Base-by-base conservation (phyloP, 2,888 invertebrate species). In the Oxycera nigricornis region DNA sequence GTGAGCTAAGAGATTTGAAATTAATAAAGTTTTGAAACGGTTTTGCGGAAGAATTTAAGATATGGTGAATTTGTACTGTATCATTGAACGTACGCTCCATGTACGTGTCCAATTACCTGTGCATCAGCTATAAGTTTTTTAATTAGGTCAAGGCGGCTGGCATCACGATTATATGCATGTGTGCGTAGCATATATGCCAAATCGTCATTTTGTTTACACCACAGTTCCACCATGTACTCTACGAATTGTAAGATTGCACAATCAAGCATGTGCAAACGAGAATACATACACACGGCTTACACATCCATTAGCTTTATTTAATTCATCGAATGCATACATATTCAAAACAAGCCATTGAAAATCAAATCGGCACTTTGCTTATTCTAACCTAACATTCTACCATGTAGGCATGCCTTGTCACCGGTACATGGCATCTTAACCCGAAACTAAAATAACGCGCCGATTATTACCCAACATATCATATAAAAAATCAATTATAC, bases 41-140 rank as follows among this genome's bases (percentile, higher is more conserved):
- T n/a, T n/a, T n/a, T n/a, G n/a, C n/a, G n/a, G n/a, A n/a, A n/a
- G n/a, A n/a, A n/a, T n/a, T n/a, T n/a, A n/a, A n/a, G n/a, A n/a
- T n/a, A n/a, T n/a, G n/a, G n/a, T n/a, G n/a, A n/a, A n/a, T n/a
- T n/a, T n/a, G n/a, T n/a, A n/a, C n/a, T n/a, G n/a, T n/a, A n/a
- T n/a, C 46, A 46, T 70, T 70, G 55, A 70, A 55, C 70, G 52
- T 22, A 30, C 70, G 52, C 70, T 55, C 70, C 70, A 70, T 70
- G 70, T 70, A 70, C 52, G 11, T 14, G 52, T 20, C 31, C 22
- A 52, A 70, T 55, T 28, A 30, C 20, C 24, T 11, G n/a, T 28
- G 2, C 14, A 52, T 52, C 24, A 46, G 28, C 30, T 26, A 17
- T 26, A 26, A 68, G 35, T n/a, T 55, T 52, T 70, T 52, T 55